These are phyloP conservation scores for Sarcophaga bullata DNA, from an alignment of 1,140 invertebrate genomes.

Conservation along the genomic window DNA sequence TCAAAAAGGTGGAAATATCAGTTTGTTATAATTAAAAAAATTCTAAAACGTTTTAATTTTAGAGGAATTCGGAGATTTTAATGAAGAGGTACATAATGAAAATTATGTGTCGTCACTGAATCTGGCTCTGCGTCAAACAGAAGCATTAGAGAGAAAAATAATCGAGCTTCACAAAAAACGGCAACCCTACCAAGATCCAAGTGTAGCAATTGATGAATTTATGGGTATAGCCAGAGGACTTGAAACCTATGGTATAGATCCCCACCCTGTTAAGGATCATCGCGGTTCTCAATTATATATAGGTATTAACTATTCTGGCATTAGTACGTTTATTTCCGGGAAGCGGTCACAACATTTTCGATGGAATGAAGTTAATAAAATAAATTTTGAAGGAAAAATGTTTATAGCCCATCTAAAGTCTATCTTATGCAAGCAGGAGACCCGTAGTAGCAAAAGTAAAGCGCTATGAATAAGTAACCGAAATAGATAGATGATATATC, in stretches of 20 bases:
- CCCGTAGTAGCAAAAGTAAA: conserved; percentile 57
- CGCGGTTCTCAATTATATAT: conserved; percentile 84
- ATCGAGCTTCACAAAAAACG: conserved; percentile 88
- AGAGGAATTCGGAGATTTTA: conserved; percentile 96
- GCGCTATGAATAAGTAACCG: no score
- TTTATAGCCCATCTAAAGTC: conserved; percentile 92
- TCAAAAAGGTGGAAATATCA: no score
- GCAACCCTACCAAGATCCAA: conserved; percentile 55
- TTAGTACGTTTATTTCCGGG: conserved; percentile 93
- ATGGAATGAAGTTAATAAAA: conserved; percentile 95
- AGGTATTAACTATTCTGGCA: conserved; percentile 94
- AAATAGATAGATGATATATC: no score
- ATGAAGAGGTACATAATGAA: conserved; percentile 85
- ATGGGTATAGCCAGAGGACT: conserved; percentile 77
- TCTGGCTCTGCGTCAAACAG: conserved; percentile 90
- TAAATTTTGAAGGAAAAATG: conserved; percentile 98
- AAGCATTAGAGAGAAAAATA: conserved; percentile 88
- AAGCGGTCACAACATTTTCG: conserved; percentile 93
- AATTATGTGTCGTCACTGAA: conserved; percentile 94
- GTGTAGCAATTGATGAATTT: conserved; percentile 60
- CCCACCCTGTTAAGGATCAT: conserved; percentile 92
- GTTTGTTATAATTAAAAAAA: no score
- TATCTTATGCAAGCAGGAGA: conserved; percentile 68
- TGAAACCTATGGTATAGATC: conserved; percentile 97
- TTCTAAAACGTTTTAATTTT: conserved; percentile 39